Conservation (phyloP, 2,888 invertebrate species). For the Pelosia muscerda region DNA sequence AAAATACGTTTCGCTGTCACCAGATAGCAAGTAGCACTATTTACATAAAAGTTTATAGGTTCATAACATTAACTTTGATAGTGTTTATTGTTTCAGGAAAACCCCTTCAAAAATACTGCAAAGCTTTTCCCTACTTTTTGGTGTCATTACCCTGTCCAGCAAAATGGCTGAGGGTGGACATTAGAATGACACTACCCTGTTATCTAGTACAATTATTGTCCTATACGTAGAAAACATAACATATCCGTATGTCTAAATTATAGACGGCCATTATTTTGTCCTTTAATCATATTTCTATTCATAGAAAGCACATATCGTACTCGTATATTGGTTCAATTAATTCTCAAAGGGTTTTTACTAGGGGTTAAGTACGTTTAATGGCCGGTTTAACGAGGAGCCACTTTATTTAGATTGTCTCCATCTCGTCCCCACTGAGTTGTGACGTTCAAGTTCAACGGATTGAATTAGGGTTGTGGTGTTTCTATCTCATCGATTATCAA, state of each 20-base stretch:
- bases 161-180: slow-evolving; percentile 51
- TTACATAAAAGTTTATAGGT: slow-evolving; percentile 48
- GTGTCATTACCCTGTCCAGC: slow-evolving; percentile 63
- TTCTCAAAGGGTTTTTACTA: slow-evolving; percentile 53
- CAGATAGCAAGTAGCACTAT: slow-evolving; percentile 35
- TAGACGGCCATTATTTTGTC: slow-evolving; percentile 26
- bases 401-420: slow-evolving; percentile 72
- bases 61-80: slow-evolving; percentile 38
- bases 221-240: slow-evolving; percentile 48
- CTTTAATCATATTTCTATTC: slow-evolving; percentile 58
- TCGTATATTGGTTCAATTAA: slow-evolving; percentile 56
- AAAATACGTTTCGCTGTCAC: slow-evolving; percentile 36
- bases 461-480: slow-evolving; percentile 48
- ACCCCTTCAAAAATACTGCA: slow-evolving; percentile 50
- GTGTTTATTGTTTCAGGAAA: slow-evolving; percentile 49
- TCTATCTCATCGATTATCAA: slow-evolving; percentile 34
- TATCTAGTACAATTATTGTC: slow-evolving; percentile 59
- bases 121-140: slow-evolving; percentile 61
- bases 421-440: slow-evolving; percentile 40
- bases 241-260: slow-evolving; percentile 42
- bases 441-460: slow-evolving; percentile 46
- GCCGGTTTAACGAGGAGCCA: slow-evolving; percentile 68
- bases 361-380: slow-evolving; percentile 72
- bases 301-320: slow-evolving; percentile 38
- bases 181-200: slow-evolving; percentile 58